Evolutionary conservation across 2,797 vertebrate genomes (phyloP).

Genomic region (Xyrichtys novacula): DNA sequence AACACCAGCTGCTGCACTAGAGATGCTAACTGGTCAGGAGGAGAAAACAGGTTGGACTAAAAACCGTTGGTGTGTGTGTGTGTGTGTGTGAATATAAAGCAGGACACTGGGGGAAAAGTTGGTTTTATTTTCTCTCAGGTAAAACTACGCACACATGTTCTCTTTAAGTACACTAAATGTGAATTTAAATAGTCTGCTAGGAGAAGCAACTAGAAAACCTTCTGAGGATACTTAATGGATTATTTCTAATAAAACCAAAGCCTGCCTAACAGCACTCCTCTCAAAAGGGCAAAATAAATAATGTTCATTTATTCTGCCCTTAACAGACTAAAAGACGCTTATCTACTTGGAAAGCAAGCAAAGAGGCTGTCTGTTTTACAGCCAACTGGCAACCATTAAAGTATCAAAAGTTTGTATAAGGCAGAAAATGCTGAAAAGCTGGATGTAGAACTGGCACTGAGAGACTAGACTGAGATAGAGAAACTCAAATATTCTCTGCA

Average conservation of each 20-base stretch:
- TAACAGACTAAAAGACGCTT: constrained; percentile 5
- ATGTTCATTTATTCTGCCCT: constrained; percentile 29
- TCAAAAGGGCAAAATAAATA: constrained; percentile 13
- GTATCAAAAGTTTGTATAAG: constrained; percentile 7
- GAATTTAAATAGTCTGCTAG: constrained; percentile 2
- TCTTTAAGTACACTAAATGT: constrained; percentile 5
- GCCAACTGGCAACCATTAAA: constrained; percentile 21
- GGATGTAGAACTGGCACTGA: too few species aligned
- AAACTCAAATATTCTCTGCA: too few species aligned
- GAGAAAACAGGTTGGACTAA: constrained; percentile 12
- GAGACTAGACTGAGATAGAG: too few species aligned
- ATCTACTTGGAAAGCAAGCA: constrained; percentile 12
- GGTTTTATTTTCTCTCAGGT: neutral
- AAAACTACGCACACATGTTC: constrained; percentile 1
- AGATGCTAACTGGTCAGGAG: constrained; percentile 12
- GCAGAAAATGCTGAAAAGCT: too few species aligned
- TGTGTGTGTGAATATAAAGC: neutral
- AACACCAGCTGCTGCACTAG: constrained; percentile 36
- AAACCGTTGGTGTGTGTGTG: neutral
- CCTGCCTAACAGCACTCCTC: constrained; percentile 7
- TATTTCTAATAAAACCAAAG: constrained; percentile 39
- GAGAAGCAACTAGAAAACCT: neutral
- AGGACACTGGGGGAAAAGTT: neutral
- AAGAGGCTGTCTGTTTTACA: constrained; percentile 3
- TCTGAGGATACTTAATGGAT: constrained; percentile 18